These are phyloP conservation scores for Trichacis sp. DNA, from an alignment of 2,888 invertebrate species.

Conservation along the genomic window DNA sequence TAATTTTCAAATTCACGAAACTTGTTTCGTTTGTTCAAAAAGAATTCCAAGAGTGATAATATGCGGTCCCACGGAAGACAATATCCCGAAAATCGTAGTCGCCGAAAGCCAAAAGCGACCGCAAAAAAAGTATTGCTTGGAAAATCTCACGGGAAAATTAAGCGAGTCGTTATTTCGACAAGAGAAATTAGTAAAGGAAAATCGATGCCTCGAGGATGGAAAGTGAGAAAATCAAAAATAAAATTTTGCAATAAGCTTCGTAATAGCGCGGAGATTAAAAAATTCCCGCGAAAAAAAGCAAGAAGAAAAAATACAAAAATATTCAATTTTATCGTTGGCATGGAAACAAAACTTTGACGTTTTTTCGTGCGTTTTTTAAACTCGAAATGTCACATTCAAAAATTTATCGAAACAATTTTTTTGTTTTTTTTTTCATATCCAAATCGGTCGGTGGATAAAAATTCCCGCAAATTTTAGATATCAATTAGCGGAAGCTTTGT, in stretches of 20 bases:
- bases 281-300: background rate
- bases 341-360: background rate
- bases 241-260: too few relatives aligned
- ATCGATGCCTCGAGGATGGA: constrained; percentile 77
- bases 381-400: background rate
- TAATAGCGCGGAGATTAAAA: too few relatives aligned
- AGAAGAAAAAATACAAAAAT: background rate
- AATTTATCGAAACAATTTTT: background rate
- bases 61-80: constrained; percentile 70
- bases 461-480: constrained; percentile 68
- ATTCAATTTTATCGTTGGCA: background rate
- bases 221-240: constrained; percentile 70
- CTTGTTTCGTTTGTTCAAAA: background rate
- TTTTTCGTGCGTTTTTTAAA: background rate
- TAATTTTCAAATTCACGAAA: background rate
- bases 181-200: constrained; percentile 77
- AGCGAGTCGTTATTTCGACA: constrained; percentile 78
- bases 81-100: constrained; percentile 72
- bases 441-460: background rate
- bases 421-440: background rate
- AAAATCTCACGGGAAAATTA: constrained; percentile 71
- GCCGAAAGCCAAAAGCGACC: constrained; percentile 67
- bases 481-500: constrained; percentile 75
- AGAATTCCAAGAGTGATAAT: constrained; percentile 72
- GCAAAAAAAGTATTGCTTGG: constrained; percentile 49